Evolutionary conservation across 1,140 invertebrate species (phyloP), one percentile per base, ranked within the genome.

Genomic region (Akabosia matsudoensis): DNA sequence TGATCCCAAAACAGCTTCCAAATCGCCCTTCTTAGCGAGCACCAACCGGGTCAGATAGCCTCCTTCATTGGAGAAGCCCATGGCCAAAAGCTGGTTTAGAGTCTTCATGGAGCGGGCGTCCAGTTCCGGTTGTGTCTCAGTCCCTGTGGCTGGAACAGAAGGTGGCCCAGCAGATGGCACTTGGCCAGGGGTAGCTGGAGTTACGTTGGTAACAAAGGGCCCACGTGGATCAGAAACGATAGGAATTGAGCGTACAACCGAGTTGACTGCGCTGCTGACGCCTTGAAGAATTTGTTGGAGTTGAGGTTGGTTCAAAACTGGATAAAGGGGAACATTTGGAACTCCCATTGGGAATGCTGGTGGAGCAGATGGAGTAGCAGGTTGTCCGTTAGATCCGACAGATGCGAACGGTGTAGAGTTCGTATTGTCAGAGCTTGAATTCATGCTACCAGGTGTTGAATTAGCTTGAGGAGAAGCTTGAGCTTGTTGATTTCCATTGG

Each of bases 21-120:
- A 56, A 51, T 79, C 79, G 28, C 80, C 80, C 28, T 81, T 77
- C 67, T 81, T 81, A 26, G 78, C 73, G 18, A 56, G 30, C 34
- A 81, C 78, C 52, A 81, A 74, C 28, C 77, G 74, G 51, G 76
- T 67, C n/a, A 81, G 52, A 67, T 75, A 78, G 0, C 77, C 78
- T 31, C 79, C 78, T 71, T 79, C 78, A 37, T 81, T 81, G 18
- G 78, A 79, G 54, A 81, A 81, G 0, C 80, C 80, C 80, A 81
- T 81, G 31, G 74, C 76, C 18, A 81, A 51, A 14, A 81, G 56
- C 34, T 81, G 80, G 30, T 78, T 78, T 37, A 81, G 52, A 18
- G 76, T 78, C 7, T 31, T 75, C 0, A 33, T 74, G 26, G 31
- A 72, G 0, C 72, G 56, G 0, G 75, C 72, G 64, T 78, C 70